phyloP scores from a whole-genome alignment of 2,113 vertebrate species.

The Hypanus sabinus region DNA sequence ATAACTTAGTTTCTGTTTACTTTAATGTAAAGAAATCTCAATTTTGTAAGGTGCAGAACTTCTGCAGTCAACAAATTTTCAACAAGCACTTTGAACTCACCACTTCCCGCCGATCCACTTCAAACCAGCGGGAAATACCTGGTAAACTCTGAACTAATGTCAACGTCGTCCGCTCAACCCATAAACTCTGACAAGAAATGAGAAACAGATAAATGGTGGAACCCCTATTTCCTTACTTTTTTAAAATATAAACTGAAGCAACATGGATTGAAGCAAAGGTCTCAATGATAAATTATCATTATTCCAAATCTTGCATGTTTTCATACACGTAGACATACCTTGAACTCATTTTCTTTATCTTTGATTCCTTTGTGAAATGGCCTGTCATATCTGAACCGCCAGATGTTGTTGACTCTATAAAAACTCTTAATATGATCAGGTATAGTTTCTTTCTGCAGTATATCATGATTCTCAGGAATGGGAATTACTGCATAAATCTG shows the following conservation, averaged over 20 bases:
- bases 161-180: conserved; percentile 92
- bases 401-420: conserved; percentile 98
- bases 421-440: conserved; percentile 98
- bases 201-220: background rate
- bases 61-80: background rate
- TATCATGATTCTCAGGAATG: conserved; percentile 92
- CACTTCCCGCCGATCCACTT: conserved; percentile 94
- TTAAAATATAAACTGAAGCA: conserved; percentile 6
- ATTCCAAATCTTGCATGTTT: background rate
- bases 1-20: background rate
- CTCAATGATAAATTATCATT: background rate
- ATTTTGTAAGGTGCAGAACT: background rate
- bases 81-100: conserved; percentile 58
- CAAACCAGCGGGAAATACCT: conserved; percentile 98
- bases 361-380: conserved; percentile 97
- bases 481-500: conserved; percentile 97
- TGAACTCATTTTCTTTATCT: conserved; percentile 98
- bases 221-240: background rate
- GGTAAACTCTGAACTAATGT: conserved; percentile 94
- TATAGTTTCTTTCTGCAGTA: conserved; percentile 88
- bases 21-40: background rate
- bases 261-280: conserved; percentile 42
- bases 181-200: conserved; percentile 71
- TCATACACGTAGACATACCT: conserved; percentile 59
- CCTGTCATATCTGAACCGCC: conserved; percentile 91